A percentile compares a stretch with the other conserved stretches of the same genome.
These are phyloP conservation scores for Gastrophryne carolinensis DNA, from an alignment of 2,797 vertebrate genomes.

Conservation along the genomic window DNA sequence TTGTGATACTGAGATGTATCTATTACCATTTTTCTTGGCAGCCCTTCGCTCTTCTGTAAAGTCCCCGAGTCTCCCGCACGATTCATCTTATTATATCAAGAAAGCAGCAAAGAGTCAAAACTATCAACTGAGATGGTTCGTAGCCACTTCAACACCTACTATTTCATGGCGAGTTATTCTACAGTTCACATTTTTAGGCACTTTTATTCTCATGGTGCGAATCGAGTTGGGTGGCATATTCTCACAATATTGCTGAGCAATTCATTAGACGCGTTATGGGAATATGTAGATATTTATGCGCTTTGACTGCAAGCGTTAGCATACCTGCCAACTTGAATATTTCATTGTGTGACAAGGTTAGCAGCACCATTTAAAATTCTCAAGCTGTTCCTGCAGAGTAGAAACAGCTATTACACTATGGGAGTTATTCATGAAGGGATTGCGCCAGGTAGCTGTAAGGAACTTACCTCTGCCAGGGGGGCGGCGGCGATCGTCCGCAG, in stretches of 20 bases:
- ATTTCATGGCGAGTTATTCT: slow-evolving; percentile 22
- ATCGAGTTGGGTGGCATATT: slow-evolving; percentile 16
- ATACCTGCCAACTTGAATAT: neutral
- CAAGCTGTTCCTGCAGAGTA: too few species aligned
- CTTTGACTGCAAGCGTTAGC: neutral
- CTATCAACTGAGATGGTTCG: slow-evolving; percentile 19
- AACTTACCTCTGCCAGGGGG: too few species aligned
- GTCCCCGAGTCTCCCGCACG: slow-evolving; percentile 29
- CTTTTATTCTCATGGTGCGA: neutral
- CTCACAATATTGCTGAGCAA: neutral
- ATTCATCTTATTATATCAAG: slow-evolving; percentile 39
- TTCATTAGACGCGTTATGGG: neutral
- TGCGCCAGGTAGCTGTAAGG: too few species aligned
- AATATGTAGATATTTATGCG: neutral
- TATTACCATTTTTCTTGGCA: slow-evolving; percentile 42
- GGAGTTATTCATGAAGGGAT: too few species aligned
- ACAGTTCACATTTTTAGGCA: slow-evolving; percentile 19
- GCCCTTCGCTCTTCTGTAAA: slow-evolving; percentile 4
- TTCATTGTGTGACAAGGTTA: neutral
- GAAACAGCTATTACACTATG: too few species aligned
- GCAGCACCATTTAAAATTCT: neutral
- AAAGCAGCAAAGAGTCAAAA: slow-evolving; percentile 32
- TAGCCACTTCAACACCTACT: slow-evolving; percentile 27
- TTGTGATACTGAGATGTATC: slow-evolving; percentile 37
- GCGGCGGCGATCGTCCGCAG: too few species aligned